Evolutionary conservation across 1,140 invertebrate species (phyloP), one percentile per base, ranked within the genome.

Genomic region (Drosophila baimaii): DNA sequence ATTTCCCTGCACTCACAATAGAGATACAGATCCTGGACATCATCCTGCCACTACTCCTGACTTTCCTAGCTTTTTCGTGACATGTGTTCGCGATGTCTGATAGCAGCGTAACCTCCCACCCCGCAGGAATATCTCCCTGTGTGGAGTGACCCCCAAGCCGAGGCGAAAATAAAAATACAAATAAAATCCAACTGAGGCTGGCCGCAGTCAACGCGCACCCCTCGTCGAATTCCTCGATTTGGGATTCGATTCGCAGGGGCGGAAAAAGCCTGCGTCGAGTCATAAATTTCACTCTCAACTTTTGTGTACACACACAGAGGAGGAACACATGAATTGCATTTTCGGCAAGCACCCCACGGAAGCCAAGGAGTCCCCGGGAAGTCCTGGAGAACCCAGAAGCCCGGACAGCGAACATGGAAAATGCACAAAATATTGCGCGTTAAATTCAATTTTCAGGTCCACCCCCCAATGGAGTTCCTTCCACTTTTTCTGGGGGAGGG

Each of bases 401-500:
- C 33, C 23, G 19, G 51, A 15, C 46, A 47, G 44, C 15, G 49
- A 80, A 81, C 81, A 85, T 69, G 73, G 84, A 89, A 88, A 88
- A 89, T 88, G 84, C 84, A 89, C 72, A 89, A 78, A 88, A 91
- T 91, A 91, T 91, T 91, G 79, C 85, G 90, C 90, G 90, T 91
- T 91, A 91, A 91, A 91, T 91, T 91, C 90, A 91, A 91, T 91
- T 91, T 91, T 77, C 75, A 39, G 52, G 69, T 27, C 79, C 71
- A 71, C 69, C 76, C 81, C 63, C 70, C 47, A 35, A 29, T 64
- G 25, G 64, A 33, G 43, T 39, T 57, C 41, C 59, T 23, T 46
- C 35, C 0, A 15, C n/a, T n/a, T 25, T 19, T 25, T 57, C 17
- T 31, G 4, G 54, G 68, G 58, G 71, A 31, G 82, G 37, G 63